Evolutionary conservation across 1,140 invertebrate species (phyloP).

Genomic region (Dendrolimus punctatus): DNA sequence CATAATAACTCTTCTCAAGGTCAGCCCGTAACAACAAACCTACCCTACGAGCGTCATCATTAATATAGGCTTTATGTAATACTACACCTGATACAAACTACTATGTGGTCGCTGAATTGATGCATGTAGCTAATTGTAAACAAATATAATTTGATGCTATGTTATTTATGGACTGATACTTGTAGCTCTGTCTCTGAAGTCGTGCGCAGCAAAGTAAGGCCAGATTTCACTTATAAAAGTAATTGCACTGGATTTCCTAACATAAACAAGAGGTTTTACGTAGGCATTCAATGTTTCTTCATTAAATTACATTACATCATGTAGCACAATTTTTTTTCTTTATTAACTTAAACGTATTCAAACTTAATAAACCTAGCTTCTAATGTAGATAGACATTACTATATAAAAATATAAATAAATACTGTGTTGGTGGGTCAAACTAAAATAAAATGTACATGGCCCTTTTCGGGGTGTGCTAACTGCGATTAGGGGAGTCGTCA

Average conservation of each 20-base stretch:
- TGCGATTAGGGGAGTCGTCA: slow-evolving; percentile 51
- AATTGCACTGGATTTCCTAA: too few species aligned
- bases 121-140: slow-evolving; percentile 24
- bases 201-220: too few species aligned
- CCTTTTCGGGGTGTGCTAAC: slow-evolving; percentile 50
- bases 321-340: too few species aligned
- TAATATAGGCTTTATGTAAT: slow-evolving; percentile 23
- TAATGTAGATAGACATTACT: slow-evolving; percentile 1
- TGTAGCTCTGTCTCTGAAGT: not conserved
- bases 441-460: slow-evolving; percentile 52
- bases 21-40: too few species aligned
- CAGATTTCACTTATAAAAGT: too few species aligned
- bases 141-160: slow-evolving; percentile 9
- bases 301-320: too few species aligned
- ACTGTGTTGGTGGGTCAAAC: slow-evolving; percentile 27
- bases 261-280: not conserved
- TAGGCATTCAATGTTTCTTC: too few species aligned
- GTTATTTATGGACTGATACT: too few species aligned
- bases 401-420: slow-evolving; percentile 13
- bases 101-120: slow-evolving; percentile 23
- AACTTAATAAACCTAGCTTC: too few species aligned
- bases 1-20: too few species aligned
- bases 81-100: slow-evolving; percentile 26
- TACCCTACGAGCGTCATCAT: slow-evolving; percentile 1
- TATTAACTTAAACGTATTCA: too few species aligned